Base-by-base conservation (phyloP, 2,113 vertebrate species). In the Thermophis baileyi region DNA sequence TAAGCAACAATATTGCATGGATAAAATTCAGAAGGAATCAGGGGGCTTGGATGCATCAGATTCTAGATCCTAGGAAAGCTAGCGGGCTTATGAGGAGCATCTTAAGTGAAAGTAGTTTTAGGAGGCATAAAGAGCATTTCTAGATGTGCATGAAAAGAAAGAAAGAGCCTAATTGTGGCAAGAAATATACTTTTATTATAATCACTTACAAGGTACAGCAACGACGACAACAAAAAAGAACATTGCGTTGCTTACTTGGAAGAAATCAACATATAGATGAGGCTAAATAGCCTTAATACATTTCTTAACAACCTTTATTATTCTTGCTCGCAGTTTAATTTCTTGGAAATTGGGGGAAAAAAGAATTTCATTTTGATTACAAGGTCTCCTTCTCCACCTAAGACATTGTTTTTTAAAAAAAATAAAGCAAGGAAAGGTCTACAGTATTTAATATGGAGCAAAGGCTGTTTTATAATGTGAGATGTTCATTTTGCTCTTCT, bases 291-390 rank as follows among this genome's bases (percentile, higher is more conserved):
- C 91, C 87, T 93, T 94, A 93, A 95, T 3, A 92, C 81, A 85
- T 60, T 94, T 94, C 91, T 88, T 93, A n/a, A 81, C 89, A 94
- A n/a, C 63, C 50, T 90, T 54, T 40, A 22, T 93, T 49, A 46
- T 96, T 95, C 89, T 93, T 94, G 91, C 94, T 94, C 86, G 69
- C 93, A 94, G 95, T 95, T 96, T 94, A 95, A 96, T 91, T 85
- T 95, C 90, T 94, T 94, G 90, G 92, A 95, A 96, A 95, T 92
- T 88, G 7, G 8, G 2, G 0, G 6, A 94, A 96, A 92, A 51
- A 10, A 69, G 89, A 95, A 94, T 95, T 94, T 96, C 93, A 95
- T 96, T 96, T 94, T 96, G 91, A 94, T 96, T 95, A 93, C 93
- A 95, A 30, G 94, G 60, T 90, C 16, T 53, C 40, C 9, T 44